Evolutionary conservation across 2,113 vertebrate genomes (phyloP), one percentile per base, ranked within the genome.

Genomic region (Ammodytes dubius): DNA sequence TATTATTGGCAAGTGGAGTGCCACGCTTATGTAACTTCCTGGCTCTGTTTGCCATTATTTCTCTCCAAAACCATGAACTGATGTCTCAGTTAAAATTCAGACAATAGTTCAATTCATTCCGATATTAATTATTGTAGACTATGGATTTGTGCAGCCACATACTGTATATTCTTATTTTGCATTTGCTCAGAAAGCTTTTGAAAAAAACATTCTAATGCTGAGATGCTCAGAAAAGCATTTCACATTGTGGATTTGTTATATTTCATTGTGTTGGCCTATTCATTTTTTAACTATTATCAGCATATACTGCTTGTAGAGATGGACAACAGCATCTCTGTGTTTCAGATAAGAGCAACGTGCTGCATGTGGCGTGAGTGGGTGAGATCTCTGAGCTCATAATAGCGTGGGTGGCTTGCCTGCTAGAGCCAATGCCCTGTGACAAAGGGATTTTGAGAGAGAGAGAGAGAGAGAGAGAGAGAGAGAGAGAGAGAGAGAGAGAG

Each of bases 401-500:
- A 60, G 71, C 3, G 27, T 70, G 45, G 68, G 40, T 27, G 56
- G 79, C 7, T 60, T 0, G 37, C 12, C 52, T 77, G 59, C 9
- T 27, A 40, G 37, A 46, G 47, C 49, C 27, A 45, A 67, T 69
- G 56, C 60, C 13, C 52, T 82, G 64, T 66, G 37, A 52, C 57
- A 72, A 40, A 60, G n/a, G 42, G 67, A 70, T 77, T 80, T 70
- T 63, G 35, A 63, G n/a, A 59, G n/a, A 72, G 53, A 77, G 61
- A 65, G 65, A 54, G 59, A 66, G 40, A 56, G 60, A 57, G 27
- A 27, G 27, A 42, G 13, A 3, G 49, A 37, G 57, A n/a, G n/a
- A n/a, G 35, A 63, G n/a, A 59, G n/a, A 72, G 53, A 77, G 61
- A 65, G 65, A 54, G 59, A 66, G 40, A 56, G 60, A 57, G 27